Evolutionary conservation across 2,797 vertebrate genomes (phyloP).

Genomic region (Acanthis flammea): DNA sequence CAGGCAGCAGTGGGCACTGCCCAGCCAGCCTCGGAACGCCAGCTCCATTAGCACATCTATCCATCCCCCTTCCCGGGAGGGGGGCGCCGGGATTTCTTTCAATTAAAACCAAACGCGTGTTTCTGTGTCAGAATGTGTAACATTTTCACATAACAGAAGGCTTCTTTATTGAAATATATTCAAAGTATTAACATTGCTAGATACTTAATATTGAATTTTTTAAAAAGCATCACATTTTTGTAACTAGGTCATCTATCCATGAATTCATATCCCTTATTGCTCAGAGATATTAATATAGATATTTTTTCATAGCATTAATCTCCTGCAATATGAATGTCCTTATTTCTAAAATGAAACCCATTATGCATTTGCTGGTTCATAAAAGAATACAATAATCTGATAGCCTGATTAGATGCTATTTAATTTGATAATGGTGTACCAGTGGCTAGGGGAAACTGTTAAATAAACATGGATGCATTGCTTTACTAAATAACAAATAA

Average conservation of each 20-base stretch:
- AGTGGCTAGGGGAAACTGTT: not conserved
- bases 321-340: conserved; percentile 38
- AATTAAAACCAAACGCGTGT: not conserved
- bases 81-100: conserved; percentile 2
- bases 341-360: conserved; percentile 41
- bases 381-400: conserved; percentile 45
- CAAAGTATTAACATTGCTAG: not conserved
- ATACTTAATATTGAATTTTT: conserved; percentile 42
- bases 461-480: conserved; percentile 10
- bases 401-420: conserved; percentile 52
- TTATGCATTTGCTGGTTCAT: conserved; percentile 42
- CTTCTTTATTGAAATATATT: not conserved
- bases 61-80: not conserved
- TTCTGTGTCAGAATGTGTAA: conserved; percentile 4
- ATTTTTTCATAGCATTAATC: conserved; percentile 51
- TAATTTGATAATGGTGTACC: conserved; percentile 59
- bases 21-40: not conserved
- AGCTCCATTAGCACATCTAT: not conserved
- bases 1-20: not conserved
- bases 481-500: conserved; percentile 32
- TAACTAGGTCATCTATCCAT: conserved; percentile 67
- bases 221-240: not conserved
- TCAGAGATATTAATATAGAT: conserved; percentile 54
- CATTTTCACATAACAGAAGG: conserved; percentile 4
- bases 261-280: conserved; percentile 44